Percentiles rank a stretch among this genome's conserved stretches.
These are phyloP conservation scores for Gryon sp. DNA, from an alignment of 1,140 invertebrate genomes.

Conservation along the genomic window DNA sequence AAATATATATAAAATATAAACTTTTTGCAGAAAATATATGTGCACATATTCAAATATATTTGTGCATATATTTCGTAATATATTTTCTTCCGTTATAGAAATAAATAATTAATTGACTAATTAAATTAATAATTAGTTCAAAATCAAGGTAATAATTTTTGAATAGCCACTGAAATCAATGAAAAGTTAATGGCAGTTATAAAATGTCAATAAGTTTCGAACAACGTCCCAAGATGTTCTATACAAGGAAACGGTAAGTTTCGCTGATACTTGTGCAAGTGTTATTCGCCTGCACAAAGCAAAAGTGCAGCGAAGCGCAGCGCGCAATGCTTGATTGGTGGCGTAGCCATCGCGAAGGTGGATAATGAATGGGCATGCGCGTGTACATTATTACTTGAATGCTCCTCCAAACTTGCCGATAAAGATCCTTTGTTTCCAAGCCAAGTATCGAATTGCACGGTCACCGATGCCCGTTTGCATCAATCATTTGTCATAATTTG, in stretches of 20 bases:
- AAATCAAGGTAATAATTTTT: too few species aligned
- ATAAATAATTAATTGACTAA: too few species aligned
- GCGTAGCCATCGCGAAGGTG: constrained; percentile 57
- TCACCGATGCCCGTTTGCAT: constrained; percentile 2
- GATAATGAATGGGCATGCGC: constrained; percentile 48
- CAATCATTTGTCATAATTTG: constrained; percentile 20
- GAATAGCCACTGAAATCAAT: too few species aligned
- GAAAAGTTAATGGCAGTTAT: too few species aligned
- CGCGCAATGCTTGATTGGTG: constrained; percentile 67
- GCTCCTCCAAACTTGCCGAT: constrained; percentile 20
- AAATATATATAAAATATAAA: too few species aligned
- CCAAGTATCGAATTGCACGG: not conserved
- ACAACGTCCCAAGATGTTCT: constrained; percentile 10
- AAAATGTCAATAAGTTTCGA: constrained; percentile 26
- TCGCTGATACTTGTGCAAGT: constrained; percentile 39
- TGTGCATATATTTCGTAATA: too few species aligned
- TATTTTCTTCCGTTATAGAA: too few species aligned
- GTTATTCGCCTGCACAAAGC: constrained; percentile 63
- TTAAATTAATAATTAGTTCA: too few species aligned
- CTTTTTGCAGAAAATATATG: too few species aligned
- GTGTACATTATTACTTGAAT: constrained; percentile 36
- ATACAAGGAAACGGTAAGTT: constrained; percentile 21
- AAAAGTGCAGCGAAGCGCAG: constrained; percentile 71
- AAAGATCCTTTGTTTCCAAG: constrained; percentile 28
- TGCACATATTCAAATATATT: too few species aligned